phyloP scores from a whole-genome alignment of 2,888 invertebrate genomes.

The Platynereis dumerilii region DNA sequence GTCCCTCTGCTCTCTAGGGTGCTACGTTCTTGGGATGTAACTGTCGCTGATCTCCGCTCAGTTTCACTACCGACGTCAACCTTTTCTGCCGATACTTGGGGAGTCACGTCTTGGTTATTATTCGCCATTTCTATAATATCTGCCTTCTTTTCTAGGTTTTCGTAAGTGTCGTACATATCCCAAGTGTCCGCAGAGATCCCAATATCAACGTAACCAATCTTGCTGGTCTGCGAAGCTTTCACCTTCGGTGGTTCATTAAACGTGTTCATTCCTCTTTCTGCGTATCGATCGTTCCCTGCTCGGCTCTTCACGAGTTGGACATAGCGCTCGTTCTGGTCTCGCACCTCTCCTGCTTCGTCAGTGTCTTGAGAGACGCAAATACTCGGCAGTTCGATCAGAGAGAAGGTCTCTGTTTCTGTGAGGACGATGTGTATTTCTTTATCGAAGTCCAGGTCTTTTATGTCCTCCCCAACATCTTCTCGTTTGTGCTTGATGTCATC shows the following conservation, averaged over 20 bases:
- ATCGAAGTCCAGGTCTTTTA: constrained; percentile 55
- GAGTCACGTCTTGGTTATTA: too few species aligned
- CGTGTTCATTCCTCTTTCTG: constrained; percentile 61
- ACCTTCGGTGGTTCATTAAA: constrained; percentile 61
- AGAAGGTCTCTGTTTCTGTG: constrained; percentile 60
- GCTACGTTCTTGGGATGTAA: too few species aligned
- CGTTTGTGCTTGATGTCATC: constrained; percentile 49
- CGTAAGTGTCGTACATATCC: constrained; percentile 63
- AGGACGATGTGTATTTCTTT: constrained; percentile 53
- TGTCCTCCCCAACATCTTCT: constrained; percentile 53
- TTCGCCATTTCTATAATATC: not conserved
- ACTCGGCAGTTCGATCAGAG: constrained; percentile 59
- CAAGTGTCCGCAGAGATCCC: constrained; percentile 56
- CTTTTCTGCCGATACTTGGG: too few species aligned
- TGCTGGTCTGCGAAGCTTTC: constrained; percentile 56
- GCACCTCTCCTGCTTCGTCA: constrained; percentile 50
- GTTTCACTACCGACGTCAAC: too few species aligned
- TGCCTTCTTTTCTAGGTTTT: constrained; percentile 40
- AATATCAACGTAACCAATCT: constrained; percentile 37
- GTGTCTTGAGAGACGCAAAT: constrained; percentile 53
- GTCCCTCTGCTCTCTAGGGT: too few species aligned
- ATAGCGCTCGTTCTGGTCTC: constrained; percentile 51
- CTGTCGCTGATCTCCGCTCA: too few species aligned
- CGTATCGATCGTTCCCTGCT: constrained; percentile 59
- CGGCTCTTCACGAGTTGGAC: constrained; percentile 51